These are phyloP conservation scores for Fregata magnificens DNA, from an alignment of 2,113 vertebrate genomes.

Conservation along the genomic window DNA sequence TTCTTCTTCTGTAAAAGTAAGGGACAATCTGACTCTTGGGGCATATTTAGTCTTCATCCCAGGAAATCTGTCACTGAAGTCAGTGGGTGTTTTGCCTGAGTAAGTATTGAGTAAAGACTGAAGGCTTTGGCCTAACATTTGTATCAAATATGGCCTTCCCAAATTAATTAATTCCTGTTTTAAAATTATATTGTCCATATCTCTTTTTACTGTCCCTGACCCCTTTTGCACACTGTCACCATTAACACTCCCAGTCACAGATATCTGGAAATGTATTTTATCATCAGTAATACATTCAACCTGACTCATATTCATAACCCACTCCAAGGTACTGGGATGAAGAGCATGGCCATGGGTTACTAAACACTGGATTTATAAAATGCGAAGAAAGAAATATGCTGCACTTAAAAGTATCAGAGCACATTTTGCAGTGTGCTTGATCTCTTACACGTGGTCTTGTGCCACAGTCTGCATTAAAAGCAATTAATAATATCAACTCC, in stretches of 20 bases:
- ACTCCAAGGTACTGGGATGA: constrained; percentile 39
- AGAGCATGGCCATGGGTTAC: constrained; percentile 69
- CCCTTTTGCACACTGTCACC: constrained; percentile 25
- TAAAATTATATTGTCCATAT: constrained; percentile 65
- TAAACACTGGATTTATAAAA: constrained; percentile 75
- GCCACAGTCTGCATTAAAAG: constrained; percentile 61
- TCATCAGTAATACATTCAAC: constrained; percentile 66
- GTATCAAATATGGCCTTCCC: constrained; percentile 43
- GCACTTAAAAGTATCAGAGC: constrained; percentile 55
- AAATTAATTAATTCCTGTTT: constrained; percentile 58
- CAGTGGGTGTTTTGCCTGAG: constrained; percentile 17
- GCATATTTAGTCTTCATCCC: not conserved
- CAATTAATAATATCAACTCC: constrained; percentile 70
- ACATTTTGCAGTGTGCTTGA: not conserved
- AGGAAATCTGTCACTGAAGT: constrained; percentile 26
- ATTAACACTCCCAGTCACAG: constrained; percentile 46
- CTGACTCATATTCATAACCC: constrained; percentile 69
- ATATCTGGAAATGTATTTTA: constrained; percentile 56
- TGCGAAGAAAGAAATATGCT: constrained; percentile 63
- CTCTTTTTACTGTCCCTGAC: constrained; percentile 52
- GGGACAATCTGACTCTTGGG: constrained; percentile 6
- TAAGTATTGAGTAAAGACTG: constrained; percentile 41
- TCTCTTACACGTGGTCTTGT: constrained; percentile 19
- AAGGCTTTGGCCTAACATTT: constrained; percentile 43
- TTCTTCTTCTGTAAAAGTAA: not conserved